Percentiles rank a stretch among this genome's conserved stretches.
These are phyloP conservation scores for Mesopsocus fuscifrons DNA, from an alignment of 2,888 invertebrate genomes.

Conservation along the genomic window DNA sequence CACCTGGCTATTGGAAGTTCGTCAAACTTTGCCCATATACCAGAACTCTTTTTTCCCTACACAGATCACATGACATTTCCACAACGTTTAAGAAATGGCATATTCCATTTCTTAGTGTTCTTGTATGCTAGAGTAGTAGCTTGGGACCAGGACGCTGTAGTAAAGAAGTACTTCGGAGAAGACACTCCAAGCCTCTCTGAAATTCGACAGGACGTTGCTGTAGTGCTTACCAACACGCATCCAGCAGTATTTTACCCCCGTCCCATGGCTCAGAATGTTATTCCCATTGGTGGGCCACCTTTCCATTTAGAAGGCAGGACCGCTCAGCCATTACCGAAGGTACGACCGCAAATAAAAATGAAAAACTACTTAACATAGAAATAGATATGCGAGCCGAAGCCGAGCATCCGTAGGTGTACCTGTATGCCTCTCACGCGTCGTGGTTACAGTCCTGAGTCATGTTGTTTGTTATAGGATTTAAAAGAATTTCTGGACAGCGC, in stretches of 20 bases:
- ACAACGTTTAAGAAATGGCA: neutral
- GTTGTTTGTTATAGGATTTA: conserved; percentile 24
- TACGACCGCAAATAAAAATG: too few relatives aligned
- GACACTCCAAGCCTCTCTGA: neutral
- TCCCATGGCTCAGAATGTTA: neutral
- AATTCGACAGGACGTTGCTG: neutral
- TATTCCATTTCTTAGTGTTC: conserved; percentile 1
- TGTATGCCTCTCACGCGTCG: too few relatives aligned
- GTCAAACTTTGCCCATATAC: neutral
- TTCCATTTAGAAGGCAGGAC: neutral
- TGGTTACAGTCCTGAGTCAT: too few relatives aligned
- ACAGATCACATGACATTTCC: conserved; percentile 6
- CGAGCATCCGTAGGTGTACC: too few relatives aligned
- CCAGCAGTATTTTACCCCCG: neutral
- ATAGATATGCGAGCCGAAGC: too few relatives aligned
- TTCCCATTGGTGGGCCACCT: conserved; percentile 5
- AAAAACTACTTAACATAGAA: too few relatives aligned
- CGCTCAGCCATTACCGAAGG: conserved; percentile 2
- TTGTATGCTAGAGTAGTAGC: neutral
- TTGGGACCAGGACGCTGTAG: neutral
- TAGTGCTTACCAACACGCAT: conserved; percentile 1
- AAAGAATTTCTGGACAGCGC: conserved; percentile 43
- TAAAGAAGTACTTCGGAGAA: neutral
- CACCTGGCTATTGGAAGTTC: neutral
- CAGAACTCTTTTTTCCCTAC: neutral